Base-by-base conservation (phyloP, 2,797 vertebrate genomes). In the Phoeniculus purpureus region DNA sequence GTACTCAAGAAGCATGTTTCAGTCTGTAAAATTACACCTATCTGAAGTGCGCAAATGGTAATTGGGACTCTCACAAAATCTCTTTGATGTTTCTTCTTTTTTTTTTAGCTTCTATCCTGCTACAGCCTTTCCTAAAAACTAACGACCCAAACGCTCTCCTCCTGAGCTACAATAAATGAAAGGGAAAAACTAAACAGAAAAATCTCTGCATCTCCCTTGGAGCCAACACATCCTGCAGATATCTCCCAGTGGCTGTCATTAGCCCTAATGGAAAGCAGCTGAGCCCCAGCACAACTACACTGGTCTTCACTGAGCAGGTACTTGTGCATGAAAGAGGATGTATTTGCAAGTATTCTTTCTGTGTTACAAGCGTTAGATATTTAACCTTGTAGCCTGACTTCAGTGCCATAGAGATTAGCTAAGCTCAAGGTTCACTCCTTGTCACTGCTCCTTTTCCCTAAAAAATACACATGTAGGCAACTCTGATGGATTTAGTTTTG, bases 241-340 rank as follows among this genome's bases (percentile, higher is more conserved):
- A 77, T 68, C 70, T 85, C 87, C 88, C 84, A 87, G 62, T 73
- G 84, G 72, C 12, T 87, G 54, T 86, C 83, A 91, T 94, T 93
- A 95, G 40, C 67, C 23, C 54, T 79, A 79, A 91, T 77, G 68
- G 76, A 81, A 91, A 91, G 60, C 40, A 92, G 27, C 85, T 93
- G 87, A 93, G 50, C 18, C 25, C 45, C 61, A 61, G 64, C 54
- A 71, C 58, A 84, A 43, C 16, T 26, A 51, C 48, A 11, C 4
- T 78, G 50, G 21, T 73, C 37, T 67, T 89, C 85, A 86, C 32
- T 25, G 67, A 71, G 71, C 77, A 93, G 74, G 74, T 92, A 66
- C 31, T 89, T 64, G 27, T 79, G 64, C 14, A 3, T 85, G 77
- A 92, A 93, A 89, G 15, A 25, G 50, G 32, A 48, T 64, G 12